Base-by-base conservation (phyloP, 1,140 invertebrate genomes). In the Rhagoletis zephyria region DNA sequence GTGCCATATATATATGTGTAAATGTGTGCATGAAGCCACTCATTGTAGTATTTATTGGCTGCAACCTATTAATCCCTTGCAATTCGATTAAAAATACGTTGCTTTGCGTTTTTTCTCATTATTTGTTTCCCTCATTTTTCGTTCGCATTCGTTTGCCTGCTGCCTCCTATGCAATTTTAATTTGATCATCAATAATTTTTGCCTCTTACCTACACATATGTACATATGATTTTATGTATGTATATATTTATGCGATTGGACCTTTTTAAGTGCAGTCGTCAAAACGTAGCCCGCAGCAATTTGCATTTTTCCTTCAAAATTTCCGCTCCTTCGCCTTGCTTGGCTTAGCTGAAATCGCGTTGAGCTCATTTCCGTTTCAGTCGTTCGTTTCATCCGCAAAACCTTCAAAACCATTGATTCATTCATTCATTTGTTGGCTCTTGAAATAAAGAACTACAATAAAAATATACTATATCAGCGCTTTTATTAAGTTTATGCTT, bases 181-280 rank as follows among this genome's bases (percentile, higher is more conserved):
- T 81, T 81, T 48, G 74, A 9, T 56, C 74, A 81, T 81, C 74
- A 81, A 81, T 81, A 81, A 81, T 81, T 56, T 81, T 40, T 56
- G 10, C 30, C 30, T 30, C 30, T 30, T 56, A 12, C 48, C 19
- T 6, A 74, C 30, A 67, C 67, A 74, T 42, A 48, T 3, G 12
- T 42, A 74, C 40, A 74, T 74, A 16, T 74, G 67, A 1, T 48
- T 16, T 12, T 70, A 2, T 12, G 51, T 56, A 56, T 56, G 12
- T 63, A 63, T 1, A 14, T 56, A 10, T 56, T 63, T 9, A 4
- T 14, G 12, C 16, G 2, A 48, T 40, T 42, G 40, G 0, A 30
- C 67, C 67, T 74, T 48, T 74, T 48, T 42, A 40, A 48, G 9
- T 48, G 74, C 74, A 81, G 74, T 42, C 30, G 30, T 30, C 30